phyloP scores from a whole-genome alignment of 2,797 vertebrate species.

The Clarias platycephalus region DNA sequence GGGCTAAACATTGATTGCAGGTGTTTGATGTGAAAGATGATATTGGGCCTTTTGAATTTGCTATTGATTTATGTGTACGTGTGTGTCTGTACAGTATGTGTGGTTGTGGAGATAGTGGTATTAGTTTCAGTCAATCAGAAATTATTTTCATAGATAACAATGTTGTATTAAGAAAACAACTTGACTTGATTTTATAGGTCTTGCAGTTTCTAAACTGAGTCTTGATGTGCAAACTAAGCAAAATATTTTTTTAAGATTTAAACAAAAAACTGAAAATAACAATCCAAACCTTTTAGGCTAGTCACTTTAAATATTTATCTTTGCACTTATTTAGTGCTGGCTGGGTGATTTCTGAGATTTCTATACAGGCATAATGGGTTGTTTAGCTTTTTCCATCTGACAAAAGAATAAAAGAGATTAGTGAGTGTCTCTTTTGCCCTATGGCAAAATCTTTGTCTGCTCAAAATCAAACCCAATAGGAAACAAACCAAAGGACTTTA shows the following conservation, averaged over 20 bases:
- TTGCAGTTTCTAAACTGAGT: neutral
- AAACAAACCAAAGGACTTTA: neutral
- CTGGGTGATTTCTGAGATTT: neutral
- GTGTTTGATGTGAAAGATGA: conserved; percentile 42
- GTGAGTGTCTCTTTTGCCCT: neutral
- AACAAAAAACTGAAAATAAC: neutral
- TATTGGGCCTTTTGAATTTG: conserved; percentile 24
- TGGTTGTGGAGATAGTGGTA: neutral
- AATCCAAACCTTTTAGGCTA: neutral
- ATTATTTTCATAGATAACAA: neutral
- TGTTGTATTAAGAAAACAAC: neutral
- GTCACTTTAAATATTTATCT: neutral
- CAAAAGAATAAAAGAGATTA: neutral
- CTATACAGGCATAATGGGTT: neutral
- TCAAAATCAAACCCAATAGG: neutral
- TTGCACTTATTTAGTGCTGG: neutral
- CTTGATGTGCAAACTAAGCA: neutral
- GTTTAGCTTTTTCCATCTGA: neutral
- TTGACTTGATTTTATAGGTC: neutral
- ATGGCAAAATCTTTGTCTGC: neutral
- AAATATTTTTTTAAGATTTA: neutral
- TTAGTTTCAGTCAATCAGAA: neutral
- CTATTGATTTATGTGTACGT: conserved; percentile 27
- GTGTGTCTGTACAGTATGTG: neutral
- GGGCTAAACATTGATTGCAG: conserved; percentile 11